Base-by-base conservation (phyloP, 2,888 invertebrate genomes). In the Diarsia brunnea region DNA sequence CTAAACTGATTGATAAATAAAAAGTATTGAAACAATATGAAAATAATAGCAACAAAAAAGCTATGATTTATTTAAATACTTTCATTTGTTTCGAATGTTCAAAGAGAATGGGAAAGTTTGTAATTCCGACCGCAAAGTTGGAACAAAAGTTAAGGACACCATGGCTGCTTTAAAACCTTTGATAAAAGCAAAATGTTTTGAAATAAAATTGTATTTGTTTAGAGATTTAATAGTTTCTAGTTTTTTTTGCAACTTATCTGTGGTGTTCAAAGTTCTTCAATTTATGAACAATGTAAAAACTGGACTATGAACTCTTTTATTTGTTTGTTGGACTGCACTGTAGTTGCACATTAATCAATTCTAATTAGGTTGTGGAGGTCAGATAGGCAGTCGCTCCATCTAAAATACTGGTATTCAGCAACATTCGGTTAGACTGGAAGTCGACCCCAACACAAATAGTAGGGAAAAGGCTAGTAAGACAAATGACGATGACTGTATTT, bases 91-190 rank as follows among this genome's bases (percentile, higher is more conserved):
- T 55, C 49, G 60, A 88, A 74, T 81, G 71, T 77, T 84, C 88
- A 87, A 88, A 87, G 88, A 31, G 79, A 79, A 74, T 47, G 27
- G 21, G 19, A 74, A 88, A 88, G 67, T 88, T 88, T 81, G 27
- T 70, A 63, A 75, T 71, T 71, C 74, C 53, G 71, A 85, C 87
- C 87, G 79, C 87, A 87, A 77, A 83, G 78, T 86, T 80, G 11
- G 53, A 73, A 63, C 16, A 43, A 49, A 73, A 83, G 75, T 75
- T 75, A 67, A 24, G 69, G 75, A 78, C 80, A 71, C 74, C 80
- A 63, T 78, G 47, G 69, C 67, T 69, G 61, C 69, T 69, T 74
- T 47, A 21, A 77, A 75, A 75, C 79, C 65, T 82, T 82, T 86
- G 84, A 74, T 53, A 27, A 12, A 67, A 64, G 24, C 27, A 66